Base-by-base conservation (phyloP, 1,140 invertebrate genomes). In the Trigoniulus corallinus region DNA sequence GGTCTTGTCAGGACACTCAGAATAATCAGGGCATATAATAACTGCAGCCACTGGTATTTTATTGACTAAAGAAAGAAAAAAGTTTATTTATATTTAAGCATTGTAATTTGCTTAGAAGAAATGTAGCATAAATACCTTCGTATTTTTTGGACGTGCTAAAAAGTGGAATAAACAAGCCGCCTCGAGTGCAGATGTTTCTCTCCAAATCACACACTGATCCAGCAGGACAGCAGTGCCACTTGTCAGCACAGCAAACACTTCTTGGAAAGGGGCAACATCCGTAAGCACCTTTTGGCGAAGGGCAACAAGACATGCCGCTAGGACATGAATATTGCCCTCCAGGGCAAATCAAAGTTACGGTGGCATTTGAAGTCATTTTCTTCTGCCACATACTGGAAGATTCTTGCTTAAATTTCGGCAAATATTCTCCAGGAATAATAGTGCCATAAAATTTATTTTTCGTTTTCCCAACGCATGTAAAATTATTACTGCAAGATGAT, bases 181-280 rank as follows among this genome's bases (percentile, higher is more conserved):
- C 29, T 15, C 15, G 7, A 7, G 15, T 15, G 15, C 29, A 34
- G 7, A 7, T 7, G 15, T 34, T 34, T 34, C 15, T 34, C 29
- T 34, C 18, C n/a, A 53, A 27, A 48, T 59, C 58, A 55, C 66
- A 67, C 25, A 41, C 48, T 7, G 44, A 56, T 20, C 56, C 54
- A 15, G 56, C 43, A 3, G 64, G 63, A 50, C 64, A 65, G 48
- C 64, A 65, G 51, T 65, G 62, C 1, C 56, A 23, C 21, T 43
- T 23, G 47, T 65, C 64, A 3, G 51, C 21, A 48, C 64, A 67
- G 55, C 65, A 65, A 42, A 58, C 55, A 21, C 56, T 69, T 52
- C 67, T 53, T 7, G 47, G 3, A 4, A 26, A n/a, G 4, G 46
- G 46, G 20, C 46, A 47, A 20, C 46, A 47, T 7, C 46, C 46